phyloP scores from a whole-genome alignment of 2,797 vertebrate species.

The Melanitta fusca region DNA sequence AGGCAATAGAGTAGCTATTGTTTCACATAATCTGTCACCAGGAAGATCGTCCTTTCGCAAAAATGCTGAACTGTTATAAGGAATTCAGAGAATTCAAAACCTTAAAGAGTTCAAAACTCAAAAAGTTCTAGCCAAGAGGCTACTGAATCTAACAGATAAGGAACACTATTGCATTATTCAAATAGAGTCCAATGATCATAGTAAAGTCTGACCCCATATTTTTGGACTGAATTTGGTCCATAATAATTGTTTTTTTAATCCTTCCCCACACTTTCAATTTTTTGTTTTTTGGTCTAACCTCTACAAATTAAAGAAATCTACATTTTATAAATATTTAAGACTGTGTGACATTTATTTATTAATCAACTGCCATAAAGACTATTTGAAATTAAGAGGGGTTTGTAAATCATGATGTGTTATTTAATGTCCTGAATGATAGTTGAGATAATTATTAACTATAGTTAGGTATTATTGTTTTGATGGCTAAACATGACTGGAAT shows the following conservation, averaged over 20 bases:
- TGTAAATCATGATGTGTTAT: not conserved
- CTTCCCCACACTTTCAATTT: not conserved
- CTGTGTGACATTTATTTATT: not conserved
- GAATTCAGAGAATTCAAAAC: not conserved
- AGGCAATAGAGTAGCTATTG: not conserved
- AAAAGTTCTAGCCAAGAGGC: not conserved
- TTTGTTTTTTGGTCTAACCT: not conserved
- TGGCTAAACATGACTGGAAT: not conserved
- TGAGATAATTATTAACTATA: conserved; percentile 5
- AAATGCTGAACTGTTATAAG: not conserved
- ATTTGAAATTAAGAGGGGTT: not conserved
- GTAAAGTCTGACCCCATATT: not conserved
- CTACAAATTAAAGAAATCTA: not conserved
- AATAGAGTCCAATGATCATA: not conserved
- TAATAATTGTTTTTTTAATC: not conserved
- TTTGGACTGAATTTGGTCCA: not conserved
- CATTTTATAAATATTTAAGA: not conserved
- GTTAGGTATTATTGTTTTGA: not conserved
- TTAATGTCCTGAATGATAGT: not conserved
- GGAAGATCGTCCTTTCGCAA: too few species aligned
- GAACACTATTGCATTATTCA: not conserved
- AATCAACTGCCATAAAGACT: not conserved
- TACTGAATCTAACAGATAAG: not conserved
- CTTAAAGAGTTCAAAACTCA: not conserved
- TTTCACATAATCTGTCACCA: not conserved